Percentiles rank a stretch among this genome's conserved stretches.
Conservation (phyloP, 2,797 vertebrate species). For the Pangasius sanitwongsei region DNA sequence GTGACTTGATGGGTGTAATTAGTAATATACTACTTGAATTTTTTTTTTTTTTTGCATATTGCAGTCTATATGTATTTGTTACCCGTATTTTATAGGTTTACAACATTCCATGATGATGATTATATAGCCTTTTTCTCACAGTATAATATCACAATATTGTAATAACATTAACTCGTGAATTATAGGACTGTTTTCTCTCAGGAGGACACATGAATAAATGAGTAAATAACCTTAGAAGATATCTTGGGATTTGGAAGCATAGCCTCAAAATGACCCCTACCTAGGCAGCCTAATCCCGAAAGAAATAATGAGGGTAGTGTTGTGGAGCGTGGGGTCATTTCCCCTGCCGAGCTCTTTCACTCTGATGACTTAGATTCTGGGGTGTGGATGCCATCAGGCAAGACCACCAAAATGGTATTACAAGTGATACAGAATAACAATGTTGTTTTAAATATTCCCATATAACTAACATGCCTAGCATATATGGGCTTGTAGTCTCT, state of each 20-base stretch:
- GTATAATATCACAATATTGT: neutral
- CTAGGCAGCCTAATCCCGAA: neutral
- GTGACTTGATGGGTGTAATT: neutral
- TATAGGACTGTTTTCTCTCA: neutral
- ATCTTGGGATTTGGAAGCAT: neutral
- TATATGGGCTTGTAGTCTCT: neutral
- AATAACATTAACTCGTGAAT: neutral
- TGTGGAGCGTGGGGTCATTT: neutral
- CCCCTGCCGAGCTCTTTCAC: neutral
- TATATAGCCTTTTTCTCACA: neutral
- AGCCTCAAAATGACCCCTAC: neutral
- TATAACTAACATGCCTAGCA: neutral
- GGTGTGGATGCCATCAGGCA: neutral
- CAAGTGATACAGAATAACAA: neutral
- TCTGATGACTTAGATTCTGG: neutral
- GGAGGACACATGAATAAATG: neutral
- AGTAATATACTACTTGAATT: neutral
- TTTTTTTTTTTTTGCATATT: neutral
- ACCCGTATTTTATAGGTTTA: neutral
- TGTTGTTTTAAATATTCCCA: neutral
- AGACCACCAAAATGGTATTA: no score
- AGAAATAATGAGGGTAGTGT: neutral
- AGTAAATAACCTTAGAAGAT: neutral
- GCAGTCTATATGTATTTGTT: no score
- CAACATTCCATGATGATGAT: neutral